phyloP scores from a whole-genome alignment of 2,113 vertebrate genomes.

The Oreochromis tanganicae region DNA sequence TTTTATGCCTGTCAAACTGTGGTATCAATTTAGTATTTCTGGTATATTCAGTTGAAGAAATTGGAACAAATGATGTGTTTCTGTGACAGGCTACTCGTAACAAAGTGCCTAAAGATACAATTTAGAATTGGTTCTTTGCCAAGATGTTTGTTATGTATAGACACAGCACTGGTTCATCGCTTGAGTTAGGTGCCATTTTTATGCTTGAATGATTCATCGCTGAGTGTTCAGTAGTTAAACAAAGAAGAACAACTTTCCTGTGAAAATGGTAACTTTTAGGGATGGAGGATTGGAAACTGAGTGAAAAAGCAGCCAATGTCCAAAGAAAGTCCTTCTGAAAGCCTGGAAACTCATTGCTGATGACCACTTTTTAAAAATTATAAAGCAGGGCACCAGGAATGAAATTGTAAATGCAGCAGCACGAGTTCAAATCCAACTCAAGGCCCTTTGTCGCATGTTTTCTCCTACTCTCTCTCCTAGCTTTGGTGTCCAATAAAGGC shows the following conservation, averaged over 20 bases:
- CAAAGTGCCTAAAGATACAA: background rate
- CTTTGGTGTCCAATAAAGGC: background rate
- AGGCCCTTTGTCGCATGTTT: background rate
- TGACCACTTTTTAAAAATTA: background rate
- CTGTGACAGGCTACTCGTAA: background rate
- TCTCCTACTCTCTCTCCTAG: background rate
- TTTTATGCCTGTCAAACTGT: background rate
- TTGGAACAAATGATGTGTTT: background rate
- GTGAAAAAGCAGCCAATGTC: background rate
- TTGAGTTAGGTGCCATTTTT: background rate
- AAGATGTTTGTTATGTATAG: background rate
- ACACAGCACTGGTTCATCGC: background rate
- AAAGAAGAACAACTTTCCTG: background rate
- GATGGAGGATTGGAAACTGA: accelerated
- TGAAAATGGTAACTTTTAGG: background rate
- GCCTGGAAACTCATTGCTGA: background rate
- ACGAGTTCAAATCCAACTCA: background rate
- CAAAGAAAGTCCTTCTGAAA: background rate
- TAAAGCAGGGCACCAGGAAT: background rate
- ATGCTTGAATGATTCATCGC: background rate
- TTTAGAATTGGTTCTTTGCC: background rate
- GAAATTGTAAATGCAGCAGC: background rate
- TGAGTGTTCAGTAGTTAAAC: background rate
- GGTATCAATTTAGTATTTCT: background rate
- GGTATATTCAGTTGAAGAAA: background rate